Percentiles rank a stretch among this genome's conserved stretches.
phyloP scores from a whole-genome alignment of 1,140 invertebrate genomes.

The Aphelinus certus region DNA sequence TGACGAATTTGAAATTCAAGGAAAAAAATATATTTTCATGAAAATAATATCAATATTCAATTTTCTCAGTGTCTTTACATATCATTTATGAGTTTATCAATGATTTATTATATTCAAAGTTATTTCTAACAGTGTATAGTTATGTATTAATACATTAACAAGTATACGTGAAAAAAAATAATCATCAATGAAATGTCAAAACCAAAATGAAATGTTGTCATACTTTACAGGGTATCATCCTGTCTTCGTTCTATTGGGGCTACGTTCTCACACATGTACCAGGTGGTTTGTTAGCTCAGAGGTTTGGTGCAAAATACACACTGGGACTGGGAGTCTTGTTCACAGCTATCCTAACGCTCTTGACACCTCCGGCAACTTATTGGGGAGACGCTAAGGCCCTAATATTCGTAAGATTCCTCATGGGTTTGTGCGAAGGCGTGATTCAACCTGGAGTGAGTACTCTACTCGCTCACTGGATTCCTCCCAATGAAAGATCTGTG shows the following conservation, averaged over 20 bases:
- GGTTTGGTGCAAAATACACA: constrained; percentile 66
- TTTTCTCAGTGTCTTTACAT: too few species aligned
- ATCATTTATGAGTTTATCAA: too few species aligned
- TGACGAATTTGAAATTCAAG: too few species aligned
- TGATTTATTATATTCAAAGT: too few species aligned
- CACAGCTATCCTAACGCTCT: constrained; percentile 73
- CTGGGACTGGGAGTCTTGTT: constrained; percentile 66
- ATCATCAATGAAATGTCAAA: too few species aligned
- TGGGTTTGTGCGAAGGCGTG: constrained; percentile 77
- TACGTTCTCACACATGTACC: constrained; percentile 56
- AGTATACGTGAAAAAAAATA: too few species aligned
- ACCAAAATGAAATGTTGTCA: neutral
- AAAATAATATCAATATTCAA: too few species aligned
- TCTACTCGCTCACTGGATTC: constrained; percentile 76
- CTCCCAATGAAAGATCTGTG: constrained; percentile 72
- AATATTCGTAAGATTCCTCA: constrained; percentile 71
- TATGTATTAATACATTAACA: too few species aligned
- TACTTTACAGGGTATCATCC: constrained; percentile 63
- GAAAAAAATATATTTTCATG: too few species aligned
- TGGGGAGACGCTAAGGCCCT: constrained; percentile 68
- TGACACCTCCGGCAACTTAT: constrained; percentile 70
- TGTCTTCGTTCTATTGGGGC: constrained; percentile 68
- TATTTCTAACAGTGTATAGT: too few species aligned
- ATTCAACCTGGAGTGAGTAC: constrained; percentile 77
- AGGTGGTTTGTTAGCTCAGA: constrained; percentile 49